Conservation (phyloP, 2,888 invertebrate genomes). For the Halocaridina rubra region DNA sequence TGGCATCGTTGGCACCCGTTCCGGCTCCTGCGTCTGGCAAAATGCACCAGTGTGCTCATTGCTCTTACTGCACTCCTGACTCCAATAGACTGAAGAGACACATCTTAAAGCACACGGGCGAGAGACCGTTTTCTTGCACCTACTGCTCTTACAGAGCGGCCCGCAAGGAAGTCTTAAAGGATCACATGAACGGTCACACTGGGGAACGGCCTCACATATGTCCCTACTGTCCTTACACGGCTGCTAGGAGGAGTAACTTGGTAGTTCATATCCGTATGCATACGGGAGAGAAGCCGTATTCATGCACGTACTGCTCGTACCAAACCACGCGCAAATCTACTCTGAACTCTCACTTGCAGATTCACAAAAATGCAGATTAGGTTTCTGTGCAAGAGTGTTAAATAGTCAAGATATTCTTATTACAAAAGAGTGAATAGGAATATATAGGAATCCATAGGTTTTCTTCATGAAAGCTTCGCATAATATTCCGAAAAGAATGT, state of each 20-base stretch:
- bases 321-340: constrained; percentile 44
- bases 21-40: not conserved
- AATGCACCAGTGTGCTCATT: not conserved
- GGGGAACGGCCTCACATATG: constrained; percentile 30
- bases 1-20: not conserved
- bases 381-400: no score
- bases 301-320: constrained; percentile 44
- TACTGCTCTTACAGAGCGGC: constrained; percentile 35
- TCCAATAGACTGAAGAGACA: not conserved
- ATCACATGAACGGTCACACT: constrained; percentile 42
- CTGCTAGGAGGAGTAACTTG: constrained; percentile 15
- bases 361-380: not conserved
- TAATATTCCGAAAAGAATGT: no score
- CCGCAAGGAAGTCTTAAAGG: constrained; percentile 15
- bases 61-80: not conserved
- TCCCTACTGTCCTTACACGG: constrained; percentile 38
- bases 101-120: constrained; percentile 1
- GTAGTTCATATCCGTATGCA: constrained; percentile 52
- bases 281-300: constrained; percentile 53
- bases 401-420: no score
- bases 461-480: no score
- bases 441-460: no score
- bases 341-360: constrained; percentile 25
- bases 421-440: no score
- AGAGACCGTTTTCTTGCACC: constrained; percentile 13